phyloP scores from a whole-genome alignment of 2,797 vertebrate genomes.

The Fundulus diaphanus region DNA sequence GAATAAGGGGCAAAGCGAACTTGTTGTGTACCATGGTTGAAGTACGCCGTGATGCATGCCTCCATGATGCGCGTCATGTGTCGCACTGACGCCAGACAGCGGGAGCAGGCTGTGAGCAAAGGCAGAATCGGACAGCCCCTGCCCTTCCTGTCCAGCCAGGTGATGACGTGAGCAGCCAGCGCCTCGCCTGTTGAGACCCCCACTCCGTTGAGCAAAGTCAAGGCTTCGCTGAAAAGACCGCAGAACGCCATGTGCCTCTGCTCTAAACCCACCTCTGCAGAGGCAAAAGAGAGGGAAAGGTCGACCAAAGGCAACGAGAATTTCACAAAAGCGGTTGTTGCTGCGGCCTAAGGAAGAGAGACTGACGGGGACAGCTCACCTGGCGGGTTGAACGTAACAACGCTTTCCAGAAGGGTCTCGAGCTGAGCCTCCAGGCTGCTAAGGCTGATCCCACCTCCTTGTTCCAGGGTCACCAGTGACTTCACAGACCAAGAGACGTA shows the following conservation, averaged over 20 bases:
- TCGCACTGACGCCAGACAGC: slow-evolving; percentile 92
- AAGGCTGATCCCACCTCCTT: slow-evolving; percentile 87
- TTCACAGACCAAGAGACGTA: slow-evolving; percentile 89
- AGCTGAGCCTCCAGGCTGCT: slow-evolving; percentile 87
- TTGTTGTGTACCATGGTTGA: slow-evolving; percentile 83
- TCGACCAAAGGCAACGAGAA: not conserved
- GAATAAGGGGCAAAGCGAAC: not conserved
- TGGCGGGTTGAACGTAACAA: slow-evolving; percentile 90
- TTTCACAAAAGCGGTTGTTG: not conserved
- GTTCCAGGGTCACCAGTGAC: slow-evolving; percentile 90
- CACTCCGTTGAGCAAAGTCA: slow-evolving; percentile 90
- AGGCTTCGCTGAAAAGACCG: slow-evolving; percentile 88
- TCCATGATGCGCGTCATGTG: slow-evolving; percentile 96
- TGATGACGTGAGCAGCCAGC: slow-evolving; percentile 83
- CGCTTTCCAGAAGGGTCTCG: slow-evolving; percentile 88
- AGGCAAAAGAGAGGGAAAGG: not conserved
- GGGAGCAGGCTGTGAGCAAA: slow-evolving; percentile 91
- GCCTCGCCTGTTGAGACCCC: slow-evolving; percentile 88
- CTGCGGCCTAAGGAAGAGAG: not conserved
- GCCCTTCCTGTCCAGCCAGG: slow-evolving; percentile 87
- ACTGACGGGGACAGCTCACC: slow-evolving; percentile 71
- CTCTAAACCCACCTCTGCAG: slow-evolving; percentile 87
- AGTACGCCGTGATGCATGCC: slow-evolving; percentile 92
- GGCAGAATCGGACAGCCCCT: slow-evolving; percentile 88
- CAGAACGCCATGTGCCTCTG: slow-evolving; percentile 92